Evolutionary conservation across 2,888 invertebrate species (phyloP).

Genomic region (Andrena camellia): DNA sequence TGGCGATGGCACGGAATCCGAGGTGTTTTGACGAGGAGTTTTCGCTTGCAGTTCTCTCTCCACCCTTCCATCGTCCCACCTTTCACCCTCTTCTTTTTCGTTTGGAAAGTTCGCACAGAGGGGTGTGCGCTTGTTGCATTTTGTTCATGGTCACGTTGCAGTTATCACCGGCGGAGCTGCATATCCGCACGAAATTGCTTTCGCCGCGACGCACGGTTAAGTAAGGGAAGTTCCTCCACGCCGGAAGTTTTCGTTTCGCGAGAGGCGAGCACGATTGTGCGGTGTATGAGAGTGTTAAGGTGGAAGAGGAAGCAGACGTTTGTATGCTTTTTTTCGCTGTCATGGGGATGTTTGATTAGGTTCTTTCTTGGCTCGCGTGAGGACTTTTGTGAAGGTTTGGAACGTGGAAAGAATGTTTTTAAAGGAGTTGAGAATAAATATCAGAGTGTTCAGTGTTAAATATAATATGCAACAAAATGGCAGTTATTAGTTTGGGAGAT

Average conservation of each 20-base stretch:
- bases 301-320: background rate
- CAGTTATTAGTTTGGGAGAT: too few species aligned
- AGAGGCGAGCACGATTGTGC: too few species aligned
- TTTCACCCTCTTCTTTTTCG: background rate
- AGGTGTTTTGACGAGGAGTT: constrained; percentile 47
- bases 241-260: background rate
- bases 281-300: background rate
- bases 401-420: too few species aligned
- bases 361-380: too few species aligned
- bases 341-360: too few species aligned
- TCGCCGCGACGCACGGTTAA: constrained; percentile 1
- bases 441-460: too few species aligned
- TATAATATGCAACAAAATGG: too few species aligned
- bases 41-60: background rate
- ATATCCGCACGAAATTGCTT: constrained; percentile 8
- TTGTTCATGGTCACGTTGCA: constrained; percentile 3
- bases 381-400: too few species aligned
- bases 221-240: constrained; percentile 7
- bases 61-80: background rate
- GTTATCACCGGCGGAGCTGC: constrained; percentile 21
- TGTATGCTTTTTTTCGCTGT: too few species aligned
- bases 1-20: constrained; percentile 14
- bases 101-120: background rate
- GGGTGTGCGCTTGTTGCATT: constrained; percentile 31
- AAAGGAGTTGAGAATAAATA: too few species aligned